Conservation (phyloP, 2,113 vertebrate species). For the Opisthocomus hoazin region DNA sequence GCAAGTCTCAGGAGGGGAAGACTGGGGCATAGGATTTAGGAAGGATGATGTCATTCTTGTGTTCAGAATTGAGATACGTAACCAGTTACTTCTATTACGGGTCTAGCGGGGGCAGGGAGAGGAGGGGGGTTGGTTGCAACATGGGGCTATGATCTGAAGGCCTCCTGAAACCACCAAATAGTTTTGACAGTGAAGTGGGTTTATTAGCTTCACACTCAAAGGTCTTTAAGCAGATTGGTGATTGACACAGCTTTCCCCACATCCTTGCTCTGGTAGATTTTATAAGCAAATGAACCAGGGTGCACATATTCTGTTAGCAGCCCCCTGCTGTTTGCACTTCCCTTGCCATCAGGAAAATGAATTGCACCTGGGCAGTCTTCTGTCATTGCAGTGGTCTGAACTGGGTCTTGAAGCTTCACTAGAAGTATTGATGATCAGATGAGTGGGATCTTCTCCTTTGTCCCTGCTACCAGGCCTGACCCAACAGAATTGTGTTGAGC, state of each 20-base stretch:
- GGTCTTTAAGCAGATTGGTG: not conserved
- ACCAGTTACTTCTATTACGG: not conserved
- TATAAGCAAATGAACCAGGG: no score
- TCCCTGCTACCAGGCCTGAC: not conserved
- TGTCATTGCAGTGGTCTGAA: not conserved
- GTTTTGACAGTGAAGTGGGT: not conserved
- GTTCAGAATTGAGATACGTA: not conserved
- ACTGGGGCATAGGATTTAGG: not conserved
- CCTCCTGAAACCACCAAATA: not conserved
- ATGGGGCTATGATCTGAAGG: not conserved
- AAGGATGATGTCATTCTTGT: not conserved
- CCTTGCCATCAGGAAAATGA: not conserved
- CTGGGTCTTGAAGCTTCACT: not conserved
- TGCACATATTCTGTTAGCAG: not conserved
- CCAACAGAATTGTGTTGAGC: not conserved
- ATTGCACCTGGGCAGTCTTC: not conserved
- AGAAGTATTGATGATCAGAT: not conserved
- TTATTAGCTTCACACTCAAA: not conserved
- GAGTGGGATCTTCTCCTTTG: not conserved
- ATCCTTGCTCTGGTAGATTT: not conserved
- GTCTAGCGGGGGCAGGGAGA: no score
- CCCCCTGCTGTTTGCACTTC: not conserved
- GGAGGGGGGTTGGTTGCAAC: not conserved
- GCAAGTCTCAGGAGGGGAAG: not conserved
- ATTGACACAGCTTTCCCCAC: not conserved